Evolutionary conservation across 2,888 invertebrate species (phyloP).

Genomic region (Drosophila picticornis): DNA sequence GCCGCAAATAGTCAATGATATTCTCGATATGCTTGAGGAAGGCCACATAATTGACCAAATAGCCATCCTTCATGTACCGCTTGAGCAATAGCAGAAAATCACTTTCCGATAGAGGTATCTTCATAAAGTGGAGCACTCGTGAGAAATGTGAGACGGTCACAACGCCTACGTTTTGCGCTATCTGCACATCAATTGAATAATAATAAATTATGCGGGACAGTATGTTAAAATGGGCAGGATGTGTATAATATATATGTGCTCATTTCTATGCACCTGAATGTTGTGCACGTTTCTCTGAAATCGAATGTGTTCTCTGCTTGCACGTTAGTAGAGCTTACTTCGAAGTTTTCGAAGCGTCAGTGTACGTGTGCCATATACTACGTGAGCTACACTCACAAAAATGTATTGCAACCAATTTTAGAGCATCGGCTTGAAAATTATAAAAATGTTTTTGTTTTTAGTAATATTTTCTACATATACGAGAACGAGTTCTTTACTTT

Average conservation of each 20-base stretch:
- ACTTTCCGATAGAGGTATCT: slow-evolving; percentile 89
- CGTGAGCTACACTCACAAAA: not conserved
- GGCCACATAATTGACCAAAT: slow-evolving; percentile 92
- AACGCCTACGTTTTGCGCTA: slow-evolving; percentile 90
- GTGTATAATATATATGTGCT: not conserved
- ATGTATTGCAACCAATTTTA: not conserved
- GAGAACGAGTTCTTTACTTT: not conserved
- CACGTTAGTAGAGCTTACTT: slow-evolving; percentile 1
- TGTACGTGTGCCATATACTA: slow-evolving; percentile 12
- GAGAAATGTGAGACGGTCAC: slow-evolving; percentile 92
- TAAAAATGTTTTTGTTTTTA: not conserved
- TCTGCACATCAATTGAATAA: slow-evolving; percentile 84
- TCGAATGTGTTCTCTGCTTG: slow-evolving; percentile 1
- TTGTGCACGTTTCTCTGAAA: slow-evolving; percentile 7
- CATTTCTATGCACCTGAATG: slow-evolving; percentile 11
- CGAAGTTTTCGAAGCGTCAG: slow-evolving; percentile 5
- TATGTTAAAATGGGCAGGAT: not conserved
- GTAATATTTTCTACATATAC: not conserved
- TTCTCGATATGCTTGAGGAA: slow-evolving; percentile 90
- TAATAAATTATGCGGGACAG: not conserved
- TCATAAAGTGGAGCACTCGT: slow-evolving; percentile 90
- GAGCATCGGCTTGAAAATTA: not conserved
- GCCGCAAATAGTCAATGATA: slow-evolving; percentile 87
- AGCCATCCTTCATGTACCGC: slow-evolving; percentile 91
- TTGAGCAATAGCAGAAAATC: slow-evolving; percentile 91